These are phyloP conservation scores for Podarcis cretensis DNA, from an alignment of 2,113 vertebrate genomes.

Conservation along the genomic window DNA sequence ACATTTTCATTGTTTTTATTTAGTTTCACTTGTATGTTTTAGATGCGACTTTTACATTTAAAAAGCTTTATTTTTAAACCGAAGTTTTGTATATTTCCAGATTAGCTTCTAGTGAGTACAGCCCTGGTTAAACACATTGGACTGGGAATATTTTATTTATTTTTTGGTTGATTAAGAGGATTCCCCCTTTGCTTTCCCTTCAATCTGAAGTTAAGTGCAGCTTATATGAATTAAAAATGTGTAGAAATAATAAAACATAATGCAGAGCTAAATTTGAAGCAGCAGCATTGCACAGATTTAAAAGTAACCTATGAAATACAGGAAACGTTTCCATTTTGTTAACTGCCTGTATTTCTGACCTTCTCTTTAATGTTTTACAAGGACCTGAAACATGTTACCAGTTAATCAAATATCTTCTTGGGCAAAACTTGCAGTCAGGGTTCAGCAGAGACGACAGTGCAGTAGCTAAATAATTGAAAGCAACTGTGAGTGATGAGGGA, in stretches of 20 bases:
- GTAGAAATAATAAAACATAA: neutral
- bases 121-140: neutral
- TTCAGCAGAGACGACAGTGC: conserved; percentile 47
- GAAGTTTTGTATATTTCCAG: neutral
- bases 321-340: conserved; percentile 32
- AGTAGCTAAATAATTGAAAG: conserved; percentile 58
- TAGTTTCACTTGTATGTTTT: neutral
- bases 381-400: conserved; percentile 41
- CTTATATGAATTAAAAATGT: neutral
- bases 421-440: conserved; percentile 46
- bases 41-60: neutral
- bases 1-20: neutral
- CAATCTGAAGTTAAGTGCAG: neutral
- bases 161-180: neutral
- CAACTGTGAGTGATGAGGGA: conserved; percentile 21
- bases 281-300: neutral
- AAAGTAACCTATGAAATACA: conserved; percentile 8
- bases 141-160: neutral
- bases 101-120: neutral
- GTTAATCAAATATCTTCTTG: conserved; percentile 52
- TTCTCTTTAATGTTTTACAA: conserved; percentile 48
- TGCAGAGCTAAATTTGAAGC: neutral
- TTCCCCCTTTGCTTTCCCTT: neutral
- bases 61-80: neutral
- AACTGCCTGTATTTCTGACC: conserved; percentile 36